phyloP scores from a whole-genome alignment of 1,140 invertebrate genomes.

The Drosophila parabipectinata region DNA sequence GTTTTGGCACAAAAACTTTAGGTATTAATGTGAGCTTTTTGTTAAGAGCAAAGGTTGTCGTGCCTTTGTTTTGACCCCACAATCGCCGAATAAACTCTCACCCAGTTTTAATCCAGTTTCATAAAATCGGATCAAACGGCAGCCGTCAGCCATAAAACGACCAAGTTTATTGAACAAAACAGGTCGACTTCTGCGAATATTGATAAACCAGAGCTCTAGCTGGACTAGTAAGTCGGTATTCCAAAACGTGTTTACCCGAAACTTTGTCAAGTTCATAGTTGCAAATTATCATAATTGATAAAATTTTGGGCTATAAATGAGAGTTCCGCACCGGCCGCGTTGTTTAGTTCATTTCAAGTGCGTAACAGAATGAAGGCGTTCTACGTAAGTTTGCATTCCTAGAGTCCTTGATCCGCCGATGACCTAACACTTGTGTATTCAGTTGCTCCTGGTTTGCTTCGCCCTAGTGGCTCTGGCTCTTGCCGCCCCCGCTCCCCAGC shows the following conservation, averaged over 20 bases:
- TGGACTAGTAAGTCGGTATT: conserved; percentile 9
- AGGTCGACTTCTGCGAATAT: conserved; percentile 13
- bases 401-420: background rate
- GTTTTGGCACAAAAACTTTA: background rate
- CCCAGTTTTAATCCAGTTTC: conserved; percentile 3
- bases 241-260: conserved; percentile 59
- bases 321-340: background rate
- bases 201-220: conserved; percentile 12
- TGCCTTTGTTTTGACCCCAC: conserved; percentile 1
- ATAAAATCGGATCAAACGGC: conserved; percentile 18
- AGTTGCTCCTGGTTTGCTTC: conserved; percentile 53
- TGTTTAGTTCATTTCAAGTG: conserved; percentile 45
- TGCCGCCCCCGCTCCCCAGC: conserved; percentile 34
- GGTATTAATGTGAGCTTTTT: background rate
- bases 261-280: conserved; percentile 69
- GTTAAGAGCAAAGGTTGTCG: background rate
- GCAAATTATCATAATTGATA: conserved; percentile 63
- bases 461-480: conserved; percentile 38
- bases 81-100: background rate
- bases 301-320: conserved; percentile 55
- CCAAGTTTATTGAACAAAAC: conserved; percentile 11
- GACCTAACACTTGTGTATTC: background rate
- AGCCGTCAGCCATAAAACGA: conserved; percentile 8
- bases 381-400: conserved; percentile 38
- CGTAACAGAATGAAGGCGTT: conserved; percentile 55